Evolutionary conservation across 1,140 invertebrate species (phyloP).

Genomic region (silkworm (Bombyx mori)): ASM3026992v2 NC_085131.1:10408501-10409000

Average conservation of each 20-base stretch:
- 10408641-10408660: constrained; percentile 2
- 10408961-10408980: constrained; percentile 26
- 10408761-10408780: background rate
- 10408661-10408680: constrained; percentile 40
- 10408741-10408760: background rate
- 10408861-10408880: constrained; percentile 3
- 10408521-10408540: too few species aligned
- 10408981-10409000: constrained; percentile 6
- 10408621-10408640: background rate
- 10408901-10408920: constrained; percentile 58
- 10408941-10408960: constrained; percentile 31
- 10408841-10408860: too few species aligned
- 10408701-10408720: constrained; percentile 41
- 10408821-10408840: too few species aligned
- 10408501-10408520: too few species aligned
- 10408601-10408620: too few species aligned
- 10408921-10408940: constrained; percentile 41
- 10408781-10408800: background rate
- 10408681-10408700: constrained; percentile 34
- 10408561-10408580: too few species aligned
- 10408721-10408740: background rate
- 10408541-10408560: too few species aligned
- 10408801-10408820: constrained; percentile 4
- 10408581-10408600: too few species aligned
- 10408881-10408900: constrained; percentile 34